Evolutionary conservation across 2,888 invertebrate species (phyloP).

Genomic region (Meghimatium bilineatum): DNA sequence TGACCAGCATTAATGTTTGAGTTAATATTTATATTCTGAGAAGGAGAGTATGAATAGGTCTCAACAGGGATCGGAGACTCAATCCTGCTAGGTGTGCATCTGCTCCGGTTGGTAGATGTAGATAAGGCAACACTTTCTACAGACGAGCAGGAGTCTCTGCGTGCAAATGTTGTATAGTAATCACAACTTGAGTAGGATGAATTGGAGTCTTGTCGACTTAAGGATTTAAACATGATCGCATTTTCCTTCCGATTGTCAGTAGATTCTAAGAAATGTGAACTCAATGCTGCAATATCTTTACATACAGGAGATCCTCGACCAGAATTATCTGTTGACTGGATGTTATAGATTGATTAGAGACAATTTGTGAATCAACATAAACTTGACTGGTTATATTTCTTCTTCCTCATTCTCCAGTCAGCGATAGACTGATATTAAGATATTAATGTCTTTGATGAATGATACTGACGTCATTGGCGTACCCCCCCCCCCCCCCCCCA

Average conservation of each 20-base stretch:
- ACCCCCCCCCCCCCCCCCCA: too few relatives aligned
- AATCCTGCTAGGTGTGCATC: not conserved
- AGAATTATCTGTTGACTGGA: not conserved
- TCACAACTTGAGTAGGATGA: conserved; percentile 7
- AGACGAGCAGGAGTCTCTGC: not conserved
- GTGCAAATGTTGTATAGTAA: not conserved
- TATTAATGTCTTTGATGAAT: too few relatives aligned
- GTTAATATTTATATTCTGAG: not conserved
- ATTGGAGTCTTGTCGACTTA: conserved; percentile 2
- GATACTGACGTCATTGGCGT: too few relatives aligned
- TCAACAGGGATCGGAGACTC: not conserved
- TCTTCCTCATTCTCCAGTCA: too few relatives aligned
- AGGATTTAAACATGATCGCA: not conserved
- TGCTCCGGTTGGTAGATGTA: not conserved
- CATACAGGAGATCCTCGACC: not conserved
- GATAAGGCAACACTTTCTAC: not conserved
- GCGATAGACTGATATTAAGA: too few relatives aligned
- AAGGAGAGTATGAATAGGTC: not conserved
- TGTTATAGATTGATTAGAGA: too few relatives aligned
- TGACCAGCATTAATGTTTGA: not conserved
- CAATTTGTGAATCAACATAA: too few relatives aligned
- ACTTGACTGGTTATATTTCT: too few relatives aligned
- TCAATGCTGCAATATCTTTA: conserved; percentile 1
- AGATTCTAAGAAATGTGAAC: not conserved
- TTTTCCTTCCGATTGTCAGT: not conserved